Evolutionary conservation across 2,797 vertebrate species (phyloP).

Genomic region (Microctenopoma lineatum): DNA sequence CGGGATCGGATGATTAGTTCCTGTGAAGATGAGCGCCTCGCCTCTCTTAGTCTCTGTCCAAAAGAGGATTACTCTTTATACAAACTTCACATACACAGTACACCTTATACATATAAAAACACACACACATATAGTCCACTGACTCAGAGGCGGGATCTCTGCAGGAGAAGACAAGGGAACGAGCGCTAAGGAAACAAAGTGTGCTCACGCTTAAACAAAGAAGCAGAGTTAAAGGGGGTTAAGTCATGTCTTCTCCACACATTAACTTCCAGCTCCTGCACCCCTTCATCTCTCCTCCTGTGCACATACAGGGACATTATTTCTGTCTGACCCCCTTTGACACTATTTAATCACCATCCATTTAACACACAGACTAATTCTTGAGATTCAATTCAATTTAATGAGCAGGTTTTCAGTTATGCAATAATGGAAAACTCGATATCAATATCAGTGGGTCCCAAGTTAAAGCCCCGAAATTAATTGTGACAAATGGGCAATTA

Average conservation of each 20-base stretch:
- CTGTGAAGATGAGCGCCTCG: conserved; percentile 73
- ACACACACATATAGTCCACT: conserved; percentile 15
- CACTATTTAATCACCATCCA: conserved; percentile 32
- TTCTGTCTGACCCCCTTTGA: conserved; percentile 36
- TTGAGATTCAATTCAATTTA: conserved; percentile 50
- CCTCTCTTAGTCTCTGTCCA: conserved; percentile 70
- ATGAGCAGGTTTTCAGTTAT: conserved; percentile 54
- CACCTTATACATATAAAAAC: conserved; percentile 35
- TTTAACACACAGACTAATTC: conserved; percentile 51
- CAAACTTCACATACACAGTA: conserved; percentile 41
- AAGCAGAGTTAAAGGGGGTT: conserved; percentile 17
- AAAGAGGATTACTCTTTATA: conserved; percentile 69
- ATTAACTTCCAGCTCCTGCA: conserved; percentile 37
- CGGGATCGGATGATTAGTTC: conserved; percentile 72
- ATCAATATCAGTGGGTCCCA: conserved; percentile 65
- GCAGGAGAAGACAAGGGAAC: conserved; percentile 22
- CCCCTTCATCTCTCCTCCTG: conserved; percentile 35
- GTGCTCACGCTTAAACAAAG: conserved; percentile 1
- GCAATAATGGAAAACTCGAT: conserved; percentile 67
- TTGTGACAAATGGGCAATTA: conserved; percentile 78
- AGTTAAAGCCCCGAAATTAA: conserved; percentile 67
- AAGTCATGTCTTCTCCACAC: conserved; percentile 18
- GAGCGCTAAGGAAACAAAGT: too few species aligned
- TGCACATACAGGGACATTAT: conserved; percentile 43
- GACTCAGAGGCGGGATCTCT: conserved; percentile 17